Conservation (phyloP, 1,140 invertebrate genomes). For the Maniola jurtina region DNA sequence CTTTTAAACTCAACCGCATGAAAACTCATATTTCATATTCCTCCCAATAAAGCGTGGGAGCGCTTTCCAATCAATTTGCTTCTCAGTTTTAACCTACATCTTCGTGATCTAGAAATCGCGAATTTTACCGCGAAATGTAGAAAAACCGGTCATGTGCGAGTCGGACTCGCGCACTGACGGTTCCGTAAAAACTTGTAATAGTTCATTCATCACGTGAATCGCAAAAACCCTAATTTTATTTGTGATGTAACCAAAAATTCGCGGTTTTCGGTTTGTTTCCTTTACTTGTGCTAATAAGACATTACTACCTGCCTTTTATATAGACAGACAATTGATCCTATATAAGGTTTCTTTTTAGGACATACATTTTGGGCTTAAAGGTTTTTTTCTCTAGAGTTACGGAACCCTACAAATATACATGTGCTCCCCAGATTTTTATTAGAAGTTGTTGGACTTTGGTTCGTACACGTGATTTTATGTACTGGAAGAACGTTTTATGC, state of each 20-base stretch:
- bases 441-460: not conserved
- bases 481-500: not conserved
- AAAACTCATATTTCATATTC: slow-evolving; percentile 24
- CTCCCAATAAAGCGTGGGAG: slow-evolving; percentile 9
- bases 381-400: too few species aligned
- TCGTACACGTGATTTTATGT: not conserved
- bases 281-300: too few species aligned
- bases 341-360: too few species aligned
- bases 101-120: slow-evolving; percentile 4
- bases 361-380: too few species aligned
- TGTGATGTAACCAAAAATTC: too few species aligned
- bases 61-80: slow-evolving; percentile 24
- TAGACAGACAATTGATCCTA: too few species aligned
- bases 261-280: too few species aligned
- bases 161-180: too few species aligned
- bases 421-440: not conserved
- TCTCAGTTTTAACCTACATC: slow-evolving; percentile 20
- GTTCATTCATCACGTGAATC: too few species aligned
- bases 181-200: too few species aligned
- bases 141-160: not conserved
- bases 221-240: too few species aligned
- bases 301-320: too few species aligned
- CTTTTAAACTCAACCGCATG: slow-evolving; percentile 17
- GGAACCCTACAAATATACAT: not conserved
- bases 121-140: slow-evolving; percentile 10